phyloP scores from a whole-genome alignment of 2,113 vertebrate genomes.

The Lepus americanus region DNA sequence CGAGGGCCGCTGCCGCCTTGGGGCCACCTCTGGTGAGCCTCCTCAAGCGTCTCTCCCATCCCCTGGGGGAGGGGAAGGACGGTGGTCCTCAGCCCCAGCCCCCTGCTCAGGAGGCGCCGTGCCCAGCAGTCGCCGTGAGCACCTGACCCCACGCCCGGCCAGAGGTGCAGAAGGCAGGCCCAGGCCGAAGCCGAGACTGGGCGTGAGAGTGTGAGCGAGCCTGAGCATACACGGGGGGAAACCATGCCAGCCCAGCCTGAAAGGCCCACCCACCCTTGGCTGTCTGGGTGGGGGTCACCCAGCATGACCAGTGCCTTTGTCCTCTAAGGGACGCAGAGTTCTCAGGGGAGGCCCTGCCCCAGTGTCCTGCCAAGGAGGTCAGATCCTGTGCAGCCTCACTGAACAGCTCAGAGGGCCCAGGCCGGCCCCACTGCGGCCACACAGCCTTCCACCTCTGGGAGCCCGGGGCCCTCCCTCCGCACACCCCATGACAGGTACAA shows the following conservation, averaged over 20 bases:
- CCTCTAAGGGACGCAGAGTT: neutral
- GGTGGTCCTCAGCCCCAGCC: neutral
- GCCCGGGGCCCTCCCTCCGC: neutral
- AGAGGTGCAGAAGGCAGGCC: neutral
- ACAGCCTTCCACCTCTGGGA: neutral
- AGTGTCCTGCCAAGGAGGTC: too few relatives aligned
- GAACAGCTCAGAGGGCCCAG: neutral
- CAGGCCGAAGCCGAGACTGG: neutral
- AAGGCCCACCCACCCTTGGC: neutral
- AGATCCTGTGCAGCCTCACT: neutral
- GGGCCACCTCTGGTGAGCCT: fast-evolving
- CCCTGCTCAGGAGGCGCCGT: neutral
- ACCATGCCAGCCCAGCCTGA: neutral
- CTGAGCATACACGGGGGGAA: neutral
- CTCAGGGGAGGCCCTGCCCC: neutral
- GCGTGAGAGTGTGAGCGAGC: neutral
- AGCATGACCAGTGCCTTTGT: neutral
- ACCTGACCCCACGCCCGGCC: too few relatives aligned
- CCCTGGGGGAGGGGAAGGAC: neutral
- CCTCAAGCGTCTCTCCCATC: neutral
- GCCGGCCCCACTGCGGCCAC: neutral
- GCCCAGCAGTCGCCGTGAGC: too few relatives aligned
- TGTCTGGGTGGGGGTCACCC: neutral
- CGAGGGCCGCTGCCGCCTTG: neutral
- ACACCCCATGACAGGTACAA: fast-evolving